Percentiles rank a stretch among this genome's conserved stretches.
Evolutionary conservation across 2,113 vertebrate species (phyloP).

Genomic region (Pungitius pungitius): DNA sequence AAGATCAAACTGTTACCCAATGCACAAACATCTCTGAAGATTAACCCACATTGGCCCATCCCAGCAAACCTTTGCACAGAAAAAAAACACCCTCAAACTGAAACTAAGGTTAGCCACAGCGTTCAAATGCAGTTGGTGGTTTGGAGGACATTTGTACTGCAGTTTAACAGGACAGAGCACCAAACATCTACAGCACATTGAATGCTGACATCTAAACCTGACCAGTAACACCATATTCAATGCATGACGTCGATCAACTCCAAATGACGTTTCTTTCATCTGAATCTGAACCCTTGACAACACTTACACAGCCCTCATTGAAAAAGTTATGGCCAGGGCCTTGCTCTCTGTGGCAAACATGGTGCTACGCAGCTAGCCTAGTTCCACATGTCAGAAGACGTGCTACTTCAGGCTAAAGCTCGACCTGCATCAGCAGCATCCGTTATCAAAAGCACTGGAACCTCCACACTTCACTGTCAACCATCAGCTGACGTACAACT

Average conservation of each 20-base stretch:
- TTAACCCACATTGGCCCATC: background rate
- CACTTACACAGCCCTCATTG: background rate
- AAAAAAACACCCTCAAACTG: conserved; percentile 1
- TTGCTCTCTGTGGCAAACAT: conserved; percentile 57
- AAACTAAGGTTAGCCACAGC: conserved; percentile 21
- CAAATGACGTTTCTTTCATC: background rate
- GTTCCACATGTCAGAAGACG: conserved; percentile 54
- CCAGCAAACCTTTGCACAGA: conserved; percentile 19
- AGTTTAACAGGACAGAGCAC: conserved; percentile 6
- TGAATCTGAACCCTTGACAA: background rate
- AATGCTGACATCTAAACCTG: background rate
- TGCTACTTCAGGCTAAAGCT: conserved; percentile 15
- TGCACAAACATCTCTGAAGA: background rate
- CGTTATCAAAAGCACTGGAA: background rate
- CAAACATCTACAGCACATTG: background rate
- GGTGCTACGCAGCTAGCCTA: conserved; percentile 56
- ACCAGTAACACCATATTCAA: background rate
- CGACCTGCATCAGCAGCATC: conserved; percentile 4
- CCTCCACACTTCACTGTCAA: background rate
- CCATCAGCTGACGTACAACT: background rate
- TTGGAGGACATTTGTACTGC: background rate
- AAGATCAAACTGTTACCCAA: conserved; percentile 17
- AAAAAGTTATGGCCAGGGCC: conserved; percentile 50
- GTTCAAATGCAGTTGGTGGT: conserved; percentile 3
- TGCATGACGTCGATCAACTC: background rate